A percentile compares a stretch with the other conserved stretches of the same genome.
Conservation (phyloP, 2,113 vertebrate genomes). For the Cettia cetti region DNA sequence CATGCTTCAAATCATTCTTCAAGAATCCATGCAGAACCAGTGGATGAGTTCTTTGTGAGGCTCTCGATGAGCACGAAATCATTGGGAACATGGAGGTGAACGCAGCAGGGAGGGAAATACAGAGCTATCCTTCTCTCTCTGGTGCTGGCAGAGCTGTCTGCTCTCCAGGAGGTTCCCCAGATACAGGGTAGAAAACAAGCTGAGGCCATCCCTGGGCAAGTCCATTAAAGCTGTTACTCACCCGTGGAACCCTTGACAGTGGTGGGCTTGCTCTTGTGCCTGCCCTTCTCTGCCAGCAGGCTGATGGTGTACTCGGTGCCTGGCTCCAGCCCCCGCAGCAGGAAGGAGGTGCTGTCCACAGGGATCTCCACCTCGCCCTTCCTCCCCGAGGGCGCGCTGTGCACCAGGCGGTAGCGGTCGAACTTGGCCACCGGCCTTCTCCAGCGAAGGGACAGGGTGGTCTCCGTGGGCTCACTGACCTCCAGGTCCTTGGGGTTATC, state of each 20-base stretch:
- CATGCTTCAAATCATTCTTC: too few relatives aligned
- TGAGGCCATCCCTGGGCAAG: background rate
- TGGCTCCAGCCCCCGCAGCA: constrained; percentile 75
- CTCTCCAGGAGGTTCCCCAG: background rate
- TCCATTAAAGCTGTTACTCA: constrained; percentile 59
- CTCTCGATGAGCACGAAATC: background rate
- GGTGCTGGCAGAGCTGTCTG: background rate
- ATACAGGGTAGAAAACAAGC: rapidly evolving
- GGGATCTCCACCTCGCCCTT: constrained; percentile 75
- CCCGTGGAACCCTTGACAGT: constrained; percentile 82
- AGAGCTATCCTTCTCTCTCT: background rate
- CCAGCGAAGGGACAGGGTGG: constrained; percentile 83
- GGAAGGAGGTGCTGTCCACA: constrained; percentile 71
- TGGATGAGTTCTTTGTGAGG: background rate
- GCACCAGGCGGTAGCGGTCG: constrained; percentile 83
- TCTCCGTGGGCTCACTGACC: constrained; percentile 80
- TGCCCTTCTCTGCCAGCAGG: constrained; percentile 85
- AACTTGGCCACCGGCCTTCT: constrained; percentile 84
- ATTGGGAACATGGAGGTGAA: background rate
- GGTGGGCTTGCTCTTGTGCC: constrained; percentile 80
- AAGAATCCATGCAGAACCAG: background rate
- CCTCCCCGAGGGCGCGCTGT: constrained; percentile 67
- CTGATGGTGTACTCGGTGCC: constrained; percentile 85
- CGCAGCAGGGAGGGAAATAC: background rate
- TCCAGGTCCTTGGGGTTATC: constrained; percentile 88